Evolutionary conservation across 1,140 invertebrate species (phyloP).

Genomic region (Platorchestia sp.): DNA sequence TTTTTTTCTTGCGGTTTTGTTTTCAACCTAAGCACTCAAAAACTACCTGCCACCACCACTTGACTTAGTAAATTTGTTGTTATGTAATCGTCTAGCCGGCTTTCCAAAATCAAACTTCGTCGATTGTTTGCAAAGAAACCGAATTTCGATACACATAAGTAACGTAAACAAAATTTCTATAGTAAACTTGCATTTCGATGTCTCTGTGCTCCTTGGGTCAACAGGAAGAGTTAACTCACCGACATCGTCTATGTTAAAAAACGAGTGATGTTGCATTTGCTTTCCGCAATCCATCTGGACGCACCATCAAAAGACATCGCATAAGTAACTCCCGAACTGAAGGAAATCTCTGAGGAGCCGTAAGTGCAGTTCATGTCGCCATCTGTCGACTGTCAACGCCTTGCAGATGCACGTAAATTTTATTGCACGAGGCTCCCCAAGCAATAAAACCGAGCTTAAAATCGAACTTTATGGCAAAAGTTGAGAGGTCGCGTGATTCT

Average conservation of each 20-base stretch:
- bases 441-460: not conserved
- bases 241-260: not conserved
- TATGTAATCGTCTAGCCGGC: too few species aligned
- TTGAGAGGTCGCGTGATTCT: not conserved
- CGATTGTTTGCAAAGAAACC: too few species aligned
- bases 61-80: too few species aligned
- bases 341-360: not conserved
- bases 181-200: too few species aligned
- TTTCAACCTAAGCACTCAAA: too few species aligned
- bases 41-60: too few species aligned
- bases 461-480: slow-evolving; percentile 1
- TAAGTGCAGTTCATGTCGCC: not conserved
- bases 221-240: not conserved
- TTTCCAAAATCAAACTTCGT: too few species aligned
- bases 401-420: not conserved
- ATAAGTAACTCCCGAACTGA: not conserved
- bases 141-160: too few species aligned
- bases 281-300: not conserved
- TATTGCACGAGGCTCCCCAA: not conserved
- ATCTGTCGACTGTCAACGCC: not conserved
- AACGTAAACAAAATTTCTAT: too few species aligned
- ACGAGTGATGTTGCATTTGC: not conserved
- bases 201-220: not conserved
- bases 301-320: not conserved
- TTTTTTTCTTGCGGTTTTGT: too few species aligned